Percentiles rank a stretch among this genome's conserved stretches.
Evolutionary conservation across 2,888 invertebrate genomes (phyloP).

Genomic region (Acrobasis consociella): DNA sequence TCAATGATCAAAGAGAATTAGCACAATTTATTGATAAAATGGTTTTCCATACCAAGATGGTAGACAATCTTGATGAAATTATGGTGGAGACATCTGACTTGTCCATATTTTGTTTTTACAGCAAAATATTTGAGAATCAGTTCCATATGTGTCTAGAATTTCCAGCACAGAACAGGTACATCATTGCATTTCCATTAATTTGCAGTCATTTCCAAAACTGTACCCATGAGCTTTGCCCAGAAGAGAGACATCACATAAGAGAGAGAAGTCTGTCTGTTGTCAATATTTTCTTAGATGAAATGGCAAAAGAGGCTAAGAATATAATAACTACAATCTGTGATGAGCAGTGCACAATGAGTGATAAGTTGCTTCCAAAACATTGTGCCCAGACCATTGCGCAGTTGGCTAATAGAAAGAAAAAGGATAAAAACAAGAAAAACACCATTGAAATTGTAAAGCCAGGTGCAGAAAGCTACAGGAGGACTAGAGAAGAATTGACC

Average conservation of each 20-base stretch:
- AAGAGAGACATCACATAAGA: slow-evolving; percentile 98
- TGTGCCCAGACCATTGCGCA: slow-evolving; percentile 96
- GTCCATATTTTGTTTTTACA: slow-evolving; percentile 98
- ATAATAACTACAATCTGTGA: slow-evolving; percentile 99
- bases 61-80: slow-evolving; percentile 98
- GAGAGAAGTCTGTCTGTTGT: slow-evolving; percentile 97
- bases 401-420: slow-evolving; percentile 94
- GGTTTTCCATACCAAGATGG: slow-evolving; percentile 98
- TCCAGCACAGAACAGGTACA: slow-evolving; percentile 98
- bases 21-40: slow-evolving; percentile 97
- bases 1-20: slow-evolving; percentile 92
- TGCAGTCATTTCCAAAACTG: slow-evolving; percentile 99
- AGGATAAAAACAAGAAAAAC: slow-evolving; percentile 95
- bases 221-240: slow-evolving; percentile 98
- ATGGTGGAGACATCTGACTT: slow-evolving; percentile 98
- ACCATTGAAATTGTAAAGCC: slow-evolving; percentile 94
- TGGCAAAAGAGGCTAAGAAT: slow-evolving; percentile 99
- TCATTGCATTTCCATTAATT: slow-evolving; percentile 98
- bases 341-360: slow-evolving; percentile 98
- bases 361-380: slow-evolving; percentile 96
- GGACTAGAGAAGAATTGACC: slow-evolving; percentile 97
- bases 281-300: slow-evolving; percentile 98
- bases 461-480: slow-evolving; percentile 97
- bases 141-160: slow-evolving; percentile 99
- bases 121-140: slow-evolving; percentile 97